Evolutionary conservation across 2,113 vertebrate genomes (phyloP).

Genomic region (Hippocampus abdominalis): DNA sequence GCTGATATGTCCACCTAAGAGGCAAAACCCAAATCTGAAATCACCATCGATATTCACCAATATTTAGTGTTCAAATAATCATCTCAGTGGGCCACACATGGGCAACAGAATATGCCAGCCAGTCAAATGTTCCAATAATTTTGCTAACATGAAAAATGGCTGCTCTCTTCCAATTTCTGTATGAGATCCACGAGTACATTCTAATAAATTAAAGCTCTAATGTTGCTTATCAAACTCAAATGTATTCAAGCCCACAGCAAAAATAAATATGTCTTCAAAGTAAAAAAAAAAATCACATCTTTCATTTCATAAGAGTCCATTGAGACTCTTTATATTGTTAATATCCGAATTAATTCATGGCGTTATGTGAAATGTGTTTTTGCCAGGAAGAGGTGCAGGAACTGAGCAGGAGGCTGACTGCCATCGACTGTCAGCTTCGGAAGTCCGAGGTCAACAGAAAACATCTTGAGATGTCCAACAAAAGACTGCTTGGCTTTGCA

Average conservation of each 20-base stretch:
- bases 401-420: slow-evolving; percentile 73
- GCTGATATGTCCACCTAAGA: too few species aligned
- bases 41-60: too few species aligned
- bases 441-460: slow-evolving; percentile 81
- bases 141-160: too few species aligned
- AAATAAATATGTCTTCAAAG: neutral
- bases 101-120: too few species aligned
- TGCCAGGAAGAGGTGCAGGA: slow-evolving; percentile 73
- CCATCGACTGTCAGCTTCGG: slow-evolving; percentile 74
- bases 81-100: too few species aligned
- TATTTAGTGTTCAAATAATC: too few species aligned
- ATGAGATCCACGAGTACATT: too few species aligned
- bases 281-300: neutral
- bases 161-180: too few species aligned
- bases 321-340: neutral
- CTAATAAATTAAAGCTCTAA: too few species aligned
- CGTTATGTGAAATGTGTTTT: slow-evolving; percentile 2
- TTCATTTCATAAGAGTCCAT: too few species aligned
- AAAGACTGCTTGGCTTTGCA: slow-evolving; percentile 82
- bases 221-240: neutral
- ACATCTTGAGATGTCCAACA: slow-evolving; percentile 83
- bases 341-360: neutral
- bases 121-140: too few species aligned
- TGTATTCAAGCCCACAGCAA: neutral
- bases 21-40: too few species aligned